Conservation (phyloP, 2,888 invertebrate species). For the Isotomurus palustris region DNA sequence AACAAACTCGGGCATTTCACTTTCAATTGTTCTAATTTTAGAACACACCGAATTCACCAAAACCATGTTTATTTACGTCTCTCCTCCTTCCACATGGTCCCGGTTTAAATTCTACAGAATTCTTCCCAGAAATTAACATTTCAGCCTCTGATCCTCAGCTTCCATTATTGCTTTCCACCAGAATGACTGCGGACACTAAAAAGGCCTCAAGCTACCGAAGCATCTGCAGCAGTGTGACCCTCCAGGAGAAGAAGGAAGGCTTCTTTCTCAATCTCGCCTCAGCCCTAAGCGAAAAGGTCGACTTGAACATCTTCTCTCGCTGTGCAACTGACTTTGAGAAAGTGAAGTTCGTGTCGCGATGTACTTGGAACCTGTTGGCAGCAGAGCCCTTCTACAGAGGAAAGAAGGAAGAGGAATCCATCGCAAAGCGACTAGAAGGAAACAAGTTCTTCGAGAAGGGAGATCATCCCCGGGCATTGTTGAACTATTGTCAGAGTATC, state of each 20-base stretch:
- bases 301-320: conserved; percentile 26
- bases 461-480: conserved; percentile 58
- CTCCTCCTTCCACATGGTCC: too few relatives aligned
- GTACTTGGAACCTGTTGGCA: conserved; percentile 38
- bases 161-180: conserved; percentile 5
- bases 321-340: conserved; percentile 38
- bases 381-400: conserved; percentile 41
- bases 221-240: conserved; percentile 68
- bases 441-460: conserved; percentile 57
- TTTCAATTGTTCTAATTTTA: too few relatives aligned
- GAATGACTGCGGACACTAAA: conserved; percentile 1
- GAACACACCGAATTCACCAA: too few relatives aligned
- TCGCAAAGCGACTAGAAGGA: conserved; percentile 60
- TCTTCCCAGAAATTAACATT: neutral
- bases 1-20: too few relatives aligned
- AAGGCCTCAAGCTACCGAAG: conserved; percentile 54
- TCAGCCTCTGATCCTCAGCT: neutral
- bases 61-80: too few relatives aligned
- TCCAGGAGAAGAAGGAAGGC: conserved; percentile 68
- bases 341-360: conserved; percentile 26
- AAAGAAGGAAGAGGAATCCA: conserved; percentile 55
- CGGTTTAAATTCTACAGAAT: too few relatives aligned
- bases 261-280: conserved; percentile 67
- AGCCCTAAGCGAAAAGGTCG: conserved; percentile 52
- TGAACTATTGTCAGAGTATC: conserved; percentile 66